Evolutionary conservation across 2,888 invertebrate species (phyloP).

Genomic region (Tetranychus piercei): DNA sequence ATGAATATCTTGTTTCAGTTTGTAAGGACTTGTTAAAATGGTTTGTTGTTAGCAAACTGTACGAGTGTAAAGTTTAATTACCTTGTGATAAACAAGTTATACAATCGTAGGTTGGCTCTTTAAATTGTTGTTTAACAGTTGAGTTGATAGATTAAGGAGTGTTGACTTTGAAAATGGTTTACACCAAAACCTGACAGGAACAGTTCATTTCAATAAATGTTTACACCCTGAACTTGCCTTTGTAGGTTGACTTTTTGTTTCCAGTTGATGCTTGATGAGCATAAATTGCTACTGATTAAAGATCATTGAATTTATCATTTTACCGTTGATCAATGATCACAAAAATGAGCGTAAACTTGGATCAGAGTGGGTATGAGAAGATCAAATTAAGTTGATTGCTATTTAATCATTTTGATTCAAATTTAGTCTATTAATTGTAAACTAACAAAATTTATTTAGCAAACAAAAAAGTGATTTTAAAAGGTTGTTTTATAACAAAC

Average conservation of each 20-base stretch:
- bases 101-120: background rate
- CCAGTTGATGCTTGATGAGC: background rate
- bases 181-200: constrained; percentile 6
- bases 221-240: background rate
- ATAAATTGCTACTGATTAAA: too few relatives aligned
- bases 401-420: too few relatives aligned
- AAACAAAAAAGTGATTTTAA: too few relatives aligned
- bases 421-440: too few relatives aligned
- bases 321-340: too few relatives aligned
- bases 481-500: too few relatives aligned
- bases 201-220: background rate
- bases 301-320: too few relatives aligned
- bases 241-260: constrained; percentile 1
- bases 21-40: background rate
- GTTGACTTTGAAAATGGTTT: background rate
- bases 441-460: too few relatives aligned
- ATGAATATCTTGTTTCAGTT: background rate
- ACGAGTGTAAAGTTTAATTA: background rate
- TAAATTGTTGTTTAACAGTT: background rate
- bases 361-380: too few relatives aligned
- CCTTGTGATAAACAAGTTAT: constrained; percentile 6
- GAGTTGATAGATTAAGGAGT: background rate
- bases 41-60: background rate
- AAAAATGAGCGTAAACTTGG: too few relatives aligned
- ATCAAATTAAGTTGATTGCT: too few relatives aligned